phyloP scores from a whole-genome alignment of 2,797 vertebrate genomes.

The Eulemur albifrons region DNA sequence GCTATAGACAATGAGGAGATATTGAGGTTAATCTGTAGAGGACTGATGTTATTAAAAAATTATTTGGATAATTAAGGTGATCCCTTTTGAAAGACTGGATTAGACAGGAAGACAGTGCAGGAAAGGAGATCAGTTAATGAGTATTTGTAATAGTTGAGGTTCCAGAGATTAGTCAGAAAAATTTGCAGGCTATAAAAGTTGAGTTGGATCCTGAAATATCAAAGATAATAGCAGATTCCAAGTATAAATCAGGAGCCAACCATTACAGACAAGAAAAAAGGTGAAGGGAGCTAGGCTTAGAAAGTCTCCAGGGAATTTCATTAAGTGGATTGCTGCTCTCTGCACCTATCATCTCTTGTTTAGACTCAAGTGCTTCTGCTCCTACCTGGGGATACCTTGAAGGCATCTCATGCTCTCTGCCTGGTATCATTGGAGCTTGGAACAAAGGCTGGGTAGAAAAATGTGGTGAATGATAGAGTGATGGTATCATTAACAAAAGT shows the following conservation, averaged over 20 bases:
- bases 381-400: neutral
- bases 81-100: neutral
- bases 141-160: neutral
- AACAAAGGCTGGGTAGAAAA: neutral
- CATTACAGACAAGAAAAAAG: neutral
- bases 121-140: neutral
- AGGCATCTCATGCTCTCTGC: neutral
- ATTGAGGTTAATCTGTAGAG: neutral
- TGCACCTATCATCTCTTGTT: neutral
- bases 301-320: neutral
- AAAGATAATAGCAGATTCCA: constrained; percentile 17
- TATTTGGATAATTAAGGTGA: neutral
- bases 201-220: neutral
- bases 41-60: neutral
- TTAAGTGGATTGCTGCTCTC: neutral
- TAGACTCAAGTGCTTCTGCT: neutral
- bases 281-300: neutral
- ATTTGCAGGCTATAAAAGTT: neutral
- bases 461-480: neutral
- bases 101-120: neutral
- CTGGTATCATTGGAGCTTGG: neutral
- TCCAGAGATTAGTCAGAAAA: constrained; percentile 26
- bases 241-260: neutral
- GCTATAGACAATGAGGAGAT: neutral
- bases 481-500: neutral